Base-by-base conservation (phyloP, 2,113 vertebrate species). In the Chauna torquata region DNA sequence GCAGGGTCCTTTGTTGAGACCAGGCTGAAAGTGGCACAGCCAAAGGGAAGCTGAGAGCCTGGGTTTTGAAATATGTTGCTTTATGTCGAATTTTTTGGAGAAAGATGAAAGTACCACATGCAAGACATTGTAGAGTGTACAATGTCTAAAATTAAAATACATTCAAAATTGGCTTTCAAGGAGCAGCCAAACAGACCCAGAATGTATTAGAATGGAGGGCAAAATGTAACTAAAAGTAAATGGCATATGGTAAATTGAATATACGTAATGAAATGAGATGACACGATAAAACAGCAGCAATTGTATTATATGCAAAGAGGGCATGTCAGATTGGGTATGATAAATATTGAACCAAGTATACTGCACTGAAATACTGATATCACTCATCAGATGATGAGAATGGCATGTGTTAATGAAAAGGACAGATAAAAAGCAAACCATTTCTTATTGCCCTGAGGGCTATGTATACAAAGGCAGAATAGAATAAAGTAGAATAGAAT, bases 171-270 rank as follows among this genome's bases (percentile, higher is more conserved):
- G 69, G 10, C 61, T 79, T 87, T 52, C 1, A 2, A 89, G 55
- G 27, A 75, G 13, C 7, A 12, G 18, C 42, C 12, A 38, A 81
- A 70, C 27, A 42, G 36, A 18, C 34, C 42, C 55, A 62, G 45
- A 65, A 42, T 32, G 5, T 57, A 64, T 71, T 59, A 82, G 22
- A 78, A 68, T 18, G 12, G 11, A 89, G 22, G 0, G 5, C 15
- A 86, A 81, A 81, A 92, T 42, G 27, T 61, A 49, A 87, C 82
- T 78, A 89, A 93, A 93, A 78, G 16, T 42, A 92, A 89, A 76
- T 65, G 28, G 14, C 42, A 69, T 50, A 40, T 86, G 57, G 65
- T 86, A 69, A 79, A 92, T 82, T 54, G 27, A 89, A 76, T 87
- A 59, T 17, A 75, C 12, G 44, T 66, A 87, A 89, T 38, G 16